Conservation (phyloP, 2,113 vertebrate genomes). For the Platycercus adscitus region DNA sequence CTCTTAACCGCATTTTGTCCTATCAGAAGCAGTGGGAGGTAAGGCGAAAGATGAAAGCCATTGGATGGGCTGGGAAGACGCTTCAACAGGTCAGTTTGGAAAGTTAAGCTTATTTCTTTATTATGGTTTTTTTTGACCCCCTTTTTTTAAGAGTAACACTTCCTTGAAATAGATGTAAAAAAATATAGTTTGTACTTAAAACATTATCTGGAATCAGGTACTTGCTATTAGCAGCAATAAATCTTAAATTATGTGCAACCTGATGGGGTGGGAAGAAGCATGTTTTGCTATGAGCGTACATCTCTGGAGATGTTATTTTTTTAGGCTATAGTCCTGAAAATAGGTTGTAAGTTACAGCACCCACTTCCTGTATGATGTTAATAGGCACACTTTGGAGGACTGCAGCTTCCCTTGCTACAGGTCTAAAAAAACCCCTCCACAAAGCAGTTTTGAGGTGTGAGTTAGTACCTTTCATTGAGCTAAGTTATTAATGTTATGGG, state of each 20-base stretch:
- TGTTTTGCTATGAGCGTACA: not conserved
- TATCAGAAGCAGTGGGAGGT: slow-evolving; percentile 97
- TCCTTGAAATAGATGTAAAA: not conserved
- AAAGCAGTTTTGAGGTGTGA: not conserved
- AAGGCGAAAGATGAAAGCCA: slow-evolving; percentile 93
- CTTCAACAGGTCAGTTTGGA: slow-evolving; percentile 85
- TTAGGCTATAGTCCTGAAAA: not conserved
- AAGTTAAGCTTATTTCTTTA: not conserved
- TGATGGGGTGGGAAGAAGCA: not conserved
- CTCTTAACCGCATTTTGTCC: slow-evolving; percentile 85
- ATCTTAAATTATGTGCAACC: not conserved
- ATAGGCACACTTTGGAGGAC: not conserved
- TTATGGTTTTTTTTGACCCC: not conserved
- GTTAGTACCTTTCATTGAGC: not conserved
- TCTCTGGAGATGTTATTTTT: not conserved
- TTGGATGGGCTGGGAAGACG: slow-evolving; percentile 93
- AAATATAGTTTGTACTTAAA: not conserved
- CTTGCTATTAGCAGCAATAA: not conserved
- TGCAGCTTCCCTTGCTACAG: not conserved
- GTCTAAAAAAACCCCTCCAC: not conserved
- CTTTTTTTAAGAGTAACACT: not conserved
- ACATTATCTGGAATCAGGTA: not conserved
- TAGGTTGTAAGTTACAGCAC: not conserved
- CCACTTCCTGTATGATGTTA: not conserved
- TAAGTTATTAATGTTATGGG: not conserved